Conservation (phyloP, 2,888 invertebrate genomes). For the Apamea anceps region DNA sequence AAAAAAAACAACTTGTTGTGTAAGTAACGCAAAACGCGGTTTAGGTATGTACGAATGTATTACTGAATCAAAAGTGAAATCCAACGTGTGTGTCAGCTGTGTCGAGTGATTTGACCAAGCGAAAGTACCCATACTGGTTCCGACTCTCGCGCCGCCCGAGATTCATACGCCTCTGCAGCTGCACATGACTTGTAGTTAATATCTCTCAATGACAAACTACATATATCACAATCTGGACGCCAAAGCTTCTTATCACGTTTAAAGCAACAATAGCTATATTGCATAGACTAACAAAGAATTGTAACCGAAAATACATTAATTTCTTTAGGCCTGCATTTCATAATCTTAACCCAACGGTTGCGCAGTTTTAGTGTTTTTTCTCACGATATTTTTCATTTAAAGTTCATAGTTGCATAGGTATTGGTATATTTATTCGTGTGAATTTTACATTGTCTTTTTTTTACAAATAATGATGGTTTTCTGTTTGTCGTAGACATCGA, state of each 20-base stretch:
- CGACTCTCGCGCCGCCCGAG: conserved; percentile 73
- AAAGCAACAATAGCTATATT: conserved; percentile 42
- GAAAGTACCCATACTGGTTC: conserved; percentile 89
- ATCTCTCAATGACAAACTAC: conserved; percentile 65
- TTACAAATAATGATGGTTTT: conserved; percentile 26
- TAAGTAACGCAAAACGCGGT: conserved; percentile 22
- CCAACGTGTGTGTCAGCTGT: conserved; percentile 80
- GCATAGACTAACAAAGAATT: conserved; percentile 39
- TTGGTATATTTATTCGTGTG: conserved; percentile 33
- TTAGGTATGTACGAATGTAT: conserved; percentile 34
- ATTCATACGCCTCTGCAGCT: conserved; percentile 68
- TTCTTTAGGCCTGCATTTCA: conserved; percentile 46
- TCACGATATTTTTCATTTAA: conserved; percentile 41
- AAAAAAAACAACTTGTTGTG: conserved; percentile 32
- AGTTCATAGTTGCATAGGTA: conserved; percentile 33
- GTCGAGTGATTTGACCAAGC: conserved; percentile 82
- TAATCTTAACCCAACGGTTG: conserved; percentile 45
- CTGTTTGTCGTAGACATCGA: conserved; percentile 93
- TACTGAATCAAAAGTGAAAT: conserved; percentile 86
- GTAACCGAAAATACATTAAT: conserved; percentile 41
- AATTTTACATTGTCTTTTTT: conserved; percentile 13
- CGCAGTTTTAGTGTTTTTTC: conserved; percentile 36
- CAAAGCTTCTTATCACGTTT: conserved; percentile 54
- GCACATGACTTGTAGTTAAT: conserved; percentile 64
- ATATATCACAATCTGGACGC: conserved; percentile 44